Evolutionary conservation across 2,888 invertebrate species (phyloP).

Genomic region (Volucella inflata): DNA sequence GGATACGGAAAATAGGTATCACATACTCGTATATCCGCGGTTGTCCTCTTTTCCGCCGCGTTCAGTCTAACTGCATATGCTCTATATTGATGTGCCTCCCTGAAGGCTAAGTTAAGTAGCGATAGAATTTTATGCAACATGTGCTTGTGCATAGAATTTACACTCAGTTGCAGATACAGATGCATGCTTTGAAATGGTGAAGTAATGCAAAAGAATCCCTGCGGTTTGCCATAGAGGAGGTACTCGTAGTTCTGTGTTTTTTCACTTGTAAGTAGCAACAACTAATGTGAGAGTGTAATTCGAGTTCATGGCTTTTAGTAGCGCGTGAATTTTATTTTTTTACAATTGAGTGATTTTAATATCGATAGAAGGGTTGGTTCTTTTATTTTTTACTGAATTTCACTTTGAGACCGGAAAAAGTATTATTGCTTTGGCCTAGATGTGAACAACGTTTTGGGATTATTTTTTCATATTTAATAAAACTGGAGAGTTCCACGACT

Average conservation of each 20-base stretch:
- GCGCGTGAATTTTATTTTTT: conserved; percentile 67
- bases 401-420: background rate
- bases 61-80: background rate
- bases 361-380: conserved; percentile 44
- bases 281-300: conserved; percentile 61
- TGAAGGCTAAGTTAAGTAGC: conserved; percentile 62
- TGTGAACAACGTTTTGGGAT: background rate
- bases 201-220: conserved; percentile 11
- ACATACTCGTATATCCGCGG: conserved; percentile 49
- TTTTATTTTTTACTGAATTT: conserved; percentile 15
- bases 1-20: background rate
- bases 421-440: conserved; percentile 41
- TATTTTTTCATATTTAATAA: background rate
- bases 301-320: conserved; percentile 63
- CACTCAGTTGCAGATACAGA: conserved; percentile 50
- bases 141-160: conserved; percentile 62
- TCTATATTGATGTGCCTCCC: background rate
- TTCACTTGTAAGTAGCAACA: conserved; percentile 30
- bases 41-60: conserved; percentile 15
- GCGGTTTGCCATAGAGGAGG: conserved; percentile 6
- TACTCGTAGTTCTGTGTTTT: conserved; percentile 15
- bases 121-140: conserved; percentile 70
- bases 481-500: background rate
- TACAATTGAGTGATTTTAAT: conserved; percentile 68
- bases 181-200: background rate